Conservation (phyloP, 2,113 vertebrate genomes). For the Cyanocitta stelleri region DNA sequence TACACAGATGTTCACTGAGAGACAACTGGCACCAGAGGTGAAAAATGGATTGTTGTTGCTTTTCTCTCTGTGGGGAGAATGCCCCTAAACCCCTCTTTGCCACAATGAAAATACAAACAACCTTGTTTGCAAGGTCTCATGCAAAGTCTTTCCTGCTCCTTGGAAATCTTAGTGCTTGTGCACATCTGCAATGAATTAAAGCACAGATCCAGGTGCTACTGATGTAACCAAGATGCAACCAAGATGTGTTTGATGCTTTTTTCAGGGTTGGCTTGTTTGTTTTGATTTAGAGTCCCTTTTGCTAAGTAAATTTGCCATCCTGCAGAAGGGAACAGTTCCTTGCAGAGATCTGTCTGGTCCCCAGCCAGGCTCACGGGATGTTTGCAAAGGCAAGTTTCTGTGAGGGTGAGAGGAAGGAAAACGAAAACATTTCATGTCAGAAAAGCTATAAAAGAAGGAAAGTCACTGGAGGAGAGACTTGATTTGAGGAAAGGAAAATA, state of each 20-base stretch:
- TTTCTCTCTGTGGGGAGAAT: not conserved
- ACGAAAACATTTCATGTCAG: not conserved
- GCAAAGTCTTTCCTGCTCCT: not conserved
- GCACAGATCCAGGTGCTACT: not conserved
- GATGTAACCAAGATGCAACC: not conserved
- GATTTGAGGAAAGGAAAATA: not conserved
- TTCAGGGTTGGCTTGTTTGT: not conserved
- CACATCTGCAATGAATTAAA: not conserved
- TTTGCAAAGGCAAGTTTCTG: not conserved
- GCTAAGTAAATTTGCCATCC: not conserved
- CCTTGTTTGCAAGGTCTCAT: not conserved
- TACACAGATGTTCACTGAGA: not conserved
- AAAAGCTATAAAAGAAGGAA: not conserved
- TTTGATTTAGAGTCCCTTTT: not conserved
- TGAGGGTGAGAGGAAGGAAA: not conserved
- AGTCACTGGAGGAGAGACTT: not conserved
- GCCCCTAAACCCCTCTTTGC: not conserved
- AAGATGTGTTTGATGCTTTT: not conserved
- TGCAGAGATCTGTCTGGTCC: not conserved
- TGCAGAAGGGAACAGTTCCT: not conserved
- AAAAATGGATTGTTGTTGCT: not conserved
- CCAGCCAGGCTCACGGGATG: not conserved
- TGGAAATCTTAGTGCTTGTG: not conserved
- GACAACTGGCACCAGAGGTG: not conserved
- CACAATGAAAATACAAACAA: not conserved